A percentile compares a stretch with the other conserved stretches of the same genome.
Conservation (phyloP, 2,888 invertebrate species). For the Polyommatus icarus region DNA sequence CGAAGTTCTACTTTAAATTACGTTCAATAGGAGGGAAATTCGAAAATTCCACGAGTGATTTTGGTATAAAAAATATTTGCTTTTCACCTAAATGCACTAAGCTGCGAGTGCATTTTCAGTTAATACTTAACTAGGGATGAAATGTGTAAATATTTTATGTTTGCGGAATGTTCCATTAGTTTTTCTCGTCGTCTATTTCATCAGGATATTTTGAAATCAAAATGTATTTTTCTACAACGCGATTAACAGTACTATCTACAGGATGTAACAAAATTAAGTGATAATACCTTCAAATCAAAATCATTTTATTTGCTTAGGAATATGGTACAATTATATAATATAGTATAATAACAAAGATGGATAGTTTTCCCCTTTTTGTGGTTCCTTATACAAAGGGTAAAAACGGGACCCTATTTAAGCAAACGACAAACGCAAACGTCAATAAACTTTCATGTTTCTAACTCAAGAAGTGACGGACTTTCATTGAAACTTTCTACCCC, state of each 20-base stretch:
- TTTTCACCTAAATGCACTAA: conserved; percentile 24
- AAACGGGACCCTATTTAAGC: too few relatives aligned
- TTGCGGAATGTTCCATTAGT: not conserved
- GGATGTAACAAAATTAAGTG: too few relatives aligned
- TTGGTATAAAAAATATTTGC: conserved; percentile 26
- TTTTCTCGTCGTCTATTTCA: not conserved
- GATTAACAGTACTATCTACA: not conserved
- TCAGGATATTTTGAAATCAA: not conserved
- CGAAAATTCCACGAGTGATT: conserved; percentile 15
- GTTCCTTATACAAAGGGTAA: too few relatives aligned
- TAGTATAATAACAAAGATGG: too few relatives aligned
- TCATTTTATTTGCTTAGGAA: too few relatives aligned
- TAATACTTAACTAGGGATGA: conserved; percentile 6
- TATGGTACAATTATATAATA: too few relatives aligned
- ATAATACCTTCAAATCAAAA: too few relatives aligned
- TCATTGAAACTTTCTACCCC: too few relatives aligned
- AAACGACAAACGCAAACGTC: too few relatives aligned
- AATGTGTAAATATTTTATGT: conserved; percentile 20
- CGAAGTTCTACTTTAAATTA: conserved; percentile 26
- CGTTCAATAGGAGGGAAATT: conserved; percentile 23
- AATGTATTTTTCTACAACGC: not conserved
- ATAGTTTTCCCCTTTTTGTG: too few relatives aligned
- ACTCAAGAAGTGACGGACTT: too few relatives aligned
- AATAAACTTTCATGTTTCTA: too few relatives aligned
- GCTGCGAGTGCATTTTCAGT: conserved; percentile 11